phyloP scores from a whole-genome alignment of 2,888 invertebrate genomes.

The Synanthedon tipuliformis region DNA sequence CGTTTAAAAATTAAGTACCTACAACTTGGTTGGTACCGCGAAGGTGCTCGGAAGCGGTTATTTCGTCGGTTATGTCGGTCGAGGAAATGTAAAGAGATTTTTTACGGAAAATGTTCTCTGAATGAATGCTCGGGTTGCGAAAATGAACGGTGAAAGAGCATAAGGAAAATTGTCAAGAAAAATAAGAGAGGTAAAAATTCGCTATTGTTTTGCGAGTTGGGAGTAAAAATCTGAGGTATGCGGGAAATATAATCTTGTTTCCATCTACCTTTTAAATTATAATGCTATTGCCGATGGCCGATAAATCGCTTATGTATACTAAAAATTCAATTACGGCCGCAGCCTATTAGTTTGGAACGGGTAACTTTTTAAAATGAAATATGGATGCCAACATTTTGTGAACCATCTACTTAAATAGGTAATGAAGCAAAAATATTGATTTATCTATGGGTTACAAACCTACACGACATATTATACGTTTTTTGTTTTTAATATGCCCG shows the following conservation, averaged over 20 bases:
- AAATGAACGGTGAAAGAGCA: neutral
- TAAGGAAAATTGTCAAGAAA: neutral
- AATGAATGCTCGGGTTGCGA: neutral
- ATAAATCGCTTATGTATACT: conserved; percentile 6
- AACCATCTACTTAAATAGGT: no score
- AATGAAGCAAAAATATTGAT: no score
- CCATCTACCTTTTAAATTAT: conserved; percentile 4
- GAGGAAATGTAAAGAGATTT: neutral
- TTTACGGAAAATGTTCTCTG: neutral
- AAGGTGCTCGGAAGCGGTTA: neutral
- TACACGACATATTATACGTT: no score
- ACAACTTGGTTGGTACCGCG: neutral
- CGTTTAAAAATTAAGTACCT: neutral
- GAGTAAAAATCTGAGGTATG: neutral
- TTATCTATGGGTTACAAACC: no score
- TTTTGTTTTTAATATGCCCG: no score
- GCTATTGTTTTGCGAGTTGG: neutral
- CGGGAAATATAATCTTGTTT: conserved; percentile 6
- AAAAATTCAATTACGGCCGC: conserved; percentile 7
- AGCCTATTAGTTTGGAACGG: neutral
- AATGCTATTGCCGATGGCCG: conserved; percentile 8
- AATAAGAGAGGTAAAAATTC: neutral
- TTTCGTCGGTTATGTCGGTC: neutral
- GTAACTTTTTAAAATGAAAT: neutral
- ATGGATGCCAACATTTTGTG: neutral